Evolutionary conservation across 30 jellyfish, hydroid and myxozoan species (phyloP), one percentile per base, ranked within the genome.

Genomic region (Aurelia coerulea): DNA sequence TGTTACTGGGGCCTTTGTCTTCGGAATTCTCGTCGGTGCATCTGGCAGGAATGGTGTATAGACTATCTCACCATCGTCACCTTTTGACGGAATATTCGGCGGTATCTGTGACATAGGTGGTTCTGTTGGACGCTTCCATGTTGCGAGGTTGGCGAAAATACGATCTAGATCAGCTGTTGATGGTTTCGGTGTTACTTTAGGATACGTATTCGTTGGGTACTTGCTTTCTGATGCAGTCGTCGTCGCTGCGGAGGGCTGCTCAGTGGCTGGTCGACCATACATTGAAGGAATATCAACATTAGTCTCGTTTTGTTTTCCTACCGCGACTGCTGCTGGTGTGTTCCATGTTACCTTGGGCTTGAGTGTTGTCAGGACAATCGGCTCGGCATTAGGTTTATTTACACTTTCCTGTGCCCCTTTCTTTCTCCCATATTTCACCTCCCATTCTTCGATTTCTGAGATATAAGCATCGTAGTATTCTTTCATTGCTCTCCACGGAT

Each of bases 401-500:
- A 84, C 93, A 59, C 82, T 77, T 32, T 84, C 93, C 52, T 73
- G 88, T 42, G 93, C 77, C 63, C 93, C 88, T n/a, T 16, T 65
- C 87, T 50, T 46, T 42, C 35, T 62, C 1, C 93, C 68, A 53
- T 84, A 84, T 67, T 84, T 84, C 17, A 84, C 32, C 56, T 84
- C 93, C 93, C 93, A 84, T 65, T 84, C 68, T 29, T 84, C 93
- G 31, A 84, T 39, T 51, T 84, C 93, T 34, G 85, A 35, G 15
- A 84, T 65, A 54, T 59, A 84, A 11, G 79, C 78, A 54, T 84
- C 93, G 51, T 84, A 84, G 60, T 71, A 71, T 42, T 84, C 93
- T 74, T 84, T 84, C 93, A 84, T 84, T 16, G 93, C 93, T 49
- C 93, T 60, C 93, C 93, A 84, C 0, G 93, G 93, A 49, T 84